Conservation (phyloP, 1,140 invertebrate species). For the Drosophila oshimai region DNA sequence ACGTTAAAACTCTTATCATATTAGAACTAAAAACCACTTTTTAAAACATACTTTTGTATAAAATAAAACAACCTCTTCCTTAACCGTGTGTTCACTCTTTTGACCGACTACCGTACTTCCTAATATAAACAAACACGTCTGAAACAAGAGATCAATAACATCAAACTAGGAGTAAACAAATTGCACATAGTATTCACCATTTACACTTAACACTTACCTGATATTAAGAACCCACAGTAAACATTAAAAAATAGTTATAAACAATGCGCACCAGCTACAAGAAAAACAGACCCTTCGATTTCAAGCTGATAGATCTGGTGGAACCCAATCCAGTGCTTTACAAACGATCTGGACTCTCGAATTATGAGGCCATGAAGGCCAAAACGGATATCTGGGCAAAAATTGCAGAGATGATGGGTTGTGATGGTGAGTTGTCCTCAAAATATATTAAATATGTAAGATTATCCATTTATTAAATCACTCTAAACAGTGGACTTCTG, state of each 20-base stretch:
- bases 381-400: constrained; percentile 67
- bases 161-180: not conserved
- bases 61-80: too few species aligned
- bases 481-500: constrained; percentile 58
- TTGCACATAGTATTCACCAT: not conserved
- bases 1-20: too few species aligned
- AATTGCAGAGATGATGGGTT: constrained; percentile 60
- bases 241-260: not conserved
- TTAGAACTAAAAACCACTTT: too few species aligned
- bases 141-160: not conserved
- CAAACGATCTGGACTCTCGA: constrained; percentile 59
- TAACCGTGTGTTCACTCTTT: not conserved
- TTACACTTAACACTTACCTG: not conserved
- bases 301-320: constrained; percentile 72
- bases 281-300: constrained; percentile 76
- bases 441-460: not conserved
- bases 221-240: not conserved
- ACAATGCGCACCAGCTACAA: constrained; percentile 75
- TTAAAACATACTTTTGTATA: too few species aligned
- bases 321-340: constrained; percentile 68
- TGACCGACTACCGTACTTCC: not conserved
- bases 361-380: constrained; percentile 73
- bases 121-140: constrained; percentile 9
- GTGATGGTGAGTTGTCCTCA: constrained; percentile 32
- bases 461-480: not conserved